Percentiles rank a stretch among this genome's conserved stretches.
Conservation (phyloP, 2,797 vertebrate genomes). For the Otus scops region DNA sequence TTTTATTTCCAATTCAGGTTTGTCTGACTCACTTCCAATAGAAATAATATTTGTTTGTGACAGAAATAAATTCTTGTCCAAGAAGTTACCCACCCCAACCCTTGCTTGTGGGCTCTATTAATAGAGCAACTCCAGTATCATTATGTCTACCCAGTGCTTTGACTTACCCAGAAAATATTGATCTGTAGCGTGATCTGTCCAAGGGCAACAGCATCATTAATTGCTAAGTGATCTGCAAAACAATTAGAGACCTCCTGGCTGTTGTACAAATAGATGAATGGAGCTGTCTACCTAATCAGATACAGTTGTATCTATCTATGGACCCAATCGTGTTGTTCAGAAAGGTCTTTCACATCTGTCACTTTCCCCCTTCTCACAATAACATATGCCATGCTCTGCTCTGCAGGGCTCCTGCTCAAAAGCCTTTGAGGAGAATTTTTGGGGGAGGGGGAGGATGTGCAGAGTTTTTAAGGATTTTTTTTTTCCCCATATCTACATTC, state of each 20-base stretch:
- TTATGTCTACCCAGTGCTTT: conserved; percentile 41
- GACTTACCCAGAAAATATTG: conserved; percentile 58
- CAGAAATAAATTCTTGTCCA: neutral
- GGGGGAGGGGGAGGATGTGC: too few species aligned
- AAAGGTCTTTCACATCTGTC: conserved; percentile 33
- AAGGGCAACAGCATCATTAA: conserved; percentile 71
- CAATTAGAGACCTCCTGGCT: conserved; percentile 68
- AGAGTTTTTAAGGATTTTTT: neutral
- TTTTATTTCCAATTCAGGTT: neutral
- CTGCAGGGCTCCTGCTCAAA: neutral
- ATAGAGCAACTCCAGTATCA: conserved; percentile 38
- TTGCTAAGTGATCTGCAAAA: conserved; percentile 73
- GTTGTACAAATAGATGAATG: conserved; percentile 43
- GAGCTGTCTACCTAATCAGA: conserved; percentile 64
- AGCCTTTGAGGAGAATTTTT: neutral
- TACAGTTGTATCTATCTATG: neutral
- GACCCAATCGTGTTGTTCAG: neutral
- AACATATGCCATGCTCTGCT: neutral
- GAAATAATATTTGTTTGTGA: neutral
- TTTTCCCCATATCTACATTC: neutral
- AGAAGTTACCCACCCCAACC: neutral
- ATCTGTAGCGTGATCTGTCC: conserved; percentile 58
- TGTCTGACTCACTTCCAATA: neutral
- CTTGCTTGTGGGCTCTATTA: conserved; percentile 39
- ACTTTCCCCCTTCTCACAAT: neutral